Conservation (phyloP, 2,113 vertebrate genomes). For the Rafetus swinhoei region DNA sequence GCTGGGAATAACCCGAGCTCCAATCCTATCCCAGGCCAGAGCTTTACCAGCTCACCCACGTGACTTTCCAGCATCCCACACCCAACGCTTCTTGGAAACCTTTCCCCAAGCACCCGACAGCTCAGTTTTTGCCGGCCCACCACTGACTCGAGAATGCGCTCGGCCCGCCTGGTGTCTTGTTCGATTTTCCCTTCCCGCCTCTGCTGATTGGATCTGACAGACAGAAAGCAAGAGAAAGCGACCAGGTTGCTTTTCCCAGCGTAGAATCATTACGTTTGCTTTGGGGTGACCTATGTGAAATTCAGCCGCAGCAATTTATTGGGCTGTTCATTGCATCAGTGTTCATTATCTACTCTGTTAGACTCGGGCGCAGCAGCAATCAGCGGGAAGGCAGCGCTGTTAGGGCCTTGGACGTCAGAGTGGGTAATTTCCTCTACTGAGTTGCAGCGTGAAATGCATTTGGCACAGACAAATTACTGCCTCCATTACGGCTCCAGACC, state of each 20-base stretch:
- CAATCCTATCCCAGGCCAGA: neutral
- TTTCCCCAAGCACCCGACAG: neutral
- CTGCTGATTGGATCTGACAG: constrained; percentile 28
- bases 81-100: neutral
- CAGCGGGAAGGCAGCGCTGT: constrained; percentile 44
- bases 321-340: constrained; percentile 3
- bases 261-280: constrained; percentile 52
- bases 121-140: neutral
- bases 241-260: neutral
- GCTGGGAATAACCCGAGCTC: neutral
- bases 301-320: constrained; percentile 30
- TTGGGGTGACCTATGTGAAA: constrained; percentile 28
- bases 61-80: neutral
- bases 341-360: constrained; percentile 59
- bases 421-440: neutral
- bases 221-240: neutral
- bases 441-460: constrained; percentile 23
- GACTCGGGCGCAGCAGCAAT: constrained; percentile 39
- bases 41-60: no score
- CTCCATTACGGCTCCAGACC: neutral
- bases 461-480: neutral
- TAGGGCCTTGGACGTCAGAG: neutral
- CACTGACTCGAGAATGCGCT: neutral
- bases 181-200: constrained; percentile 35
- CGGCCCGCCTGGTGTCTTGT: neutral